Conservation (phyloP, 1,140 invertebrate species). For the Diuraphis noxia region DNA sequence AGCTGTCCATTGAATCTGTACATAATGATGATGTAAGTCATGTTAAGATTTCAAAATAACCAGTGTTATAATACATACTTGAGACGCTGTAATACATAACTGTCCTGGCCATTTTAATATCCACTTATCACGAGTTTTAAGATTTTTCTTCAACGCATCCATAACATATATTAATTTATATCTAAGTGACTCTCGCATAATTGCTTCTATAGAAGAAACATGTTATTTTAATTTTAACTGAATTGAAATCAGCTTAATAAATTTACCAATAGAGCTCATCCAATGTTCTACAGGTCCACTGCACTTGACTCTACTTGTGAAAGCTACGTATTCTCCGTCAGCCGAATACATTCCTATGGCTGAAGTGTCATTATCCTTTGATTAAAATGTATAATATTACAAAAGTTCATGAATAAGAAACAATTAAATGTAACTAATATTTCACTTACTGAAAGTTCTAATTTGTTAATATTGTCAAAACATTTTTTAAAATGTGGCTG, state of each 20-base stretch:
- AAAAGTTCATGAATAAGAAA: background rate
- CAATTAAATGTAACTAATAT: background rate
- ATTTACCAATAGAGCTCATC: conserved; percentile 69
- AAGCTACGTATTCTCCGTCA: conserved; percentile 80
- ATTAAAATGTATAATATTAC: background rate
- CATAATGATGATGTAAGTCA: background rate
- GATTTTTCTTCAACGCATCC: conserved; percentile 64
- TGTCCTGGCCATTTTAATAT: conserved; percentile 74
- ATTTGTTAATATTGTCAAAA: conserved; percentile 72
- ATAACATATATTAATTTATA: background rate
- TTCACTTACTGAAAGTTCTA: conserved; percentile 59
- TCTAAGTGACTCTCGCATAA: background rate
- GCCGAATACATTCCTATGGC: conserved; percentile 77
- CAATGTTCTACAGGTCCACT: conserved; percentile 67
- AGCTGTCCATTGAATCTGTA: conserved; percentile 29
- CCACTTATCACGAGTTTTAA: conserved; percentile 73
- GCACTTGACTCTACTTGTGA: conserved; percentile 63
- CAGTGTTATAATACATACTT: conserved; percentile 64
- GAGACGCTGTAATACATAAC: conserved; percentile 60
- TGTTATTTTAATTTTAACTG: background rate
- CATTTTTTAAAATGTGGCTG: conserved; percentile 79
- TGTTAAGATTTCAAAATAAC: background rate
- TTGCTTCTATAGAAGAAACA: background rate
- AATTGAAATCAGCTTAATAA: conserved; percentile 53
- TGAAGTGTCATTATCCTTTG: conserved; percentile 59